Conservation (phyloP, 2,888 invertebrate species). For the Caenorhabditis doughertyi region DNA sequence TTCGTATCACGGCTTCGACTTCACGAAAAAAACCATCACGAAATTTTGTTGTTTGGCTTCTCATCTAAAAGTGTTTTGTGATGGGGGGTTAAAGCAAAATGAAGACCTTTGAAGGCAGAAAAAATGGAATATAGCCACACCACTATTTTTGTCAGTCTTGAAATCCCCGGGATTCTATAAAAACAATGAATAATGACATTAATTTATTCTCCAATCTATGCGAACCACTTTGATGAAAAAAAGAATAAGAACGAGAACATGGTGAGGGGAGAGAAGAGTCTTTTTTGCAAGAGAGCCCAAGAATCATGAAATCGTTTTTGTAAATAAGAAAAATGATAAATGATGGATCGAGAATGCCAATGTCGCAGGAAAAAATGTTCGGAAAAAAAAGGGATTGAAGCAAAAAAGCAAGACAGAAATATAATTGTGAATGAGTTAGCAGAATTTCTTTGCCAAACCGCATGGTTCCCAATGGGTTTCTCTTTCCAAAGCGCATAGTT, state of each 20-base stretch:
- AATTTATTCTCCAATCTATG: conserved; percentile 66
- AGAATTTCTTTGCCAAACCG: conserved; percentile 69
- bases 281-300: conserved; percentile 44
- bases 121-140: too few species aligned
- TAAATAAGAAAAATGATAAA: conserved; percentile 1
- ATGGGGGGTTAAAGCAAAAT: conserved; percentile 6
- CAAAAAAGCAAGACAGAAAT: background rate
- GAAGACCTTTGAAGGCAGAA: too few species aligned
- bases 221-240: conserved; percentile 54
- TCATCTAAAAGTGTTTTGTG: background rate
- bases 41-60: conserved; percentile 26
- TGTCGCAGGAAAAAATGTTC: conserved; percentile 1
- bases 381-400: background rate
- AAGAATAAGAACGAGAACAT: conserved; percentile 6
- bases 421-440: background rate
- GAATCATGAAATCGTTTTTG: conserved; percentile 8
- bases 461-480: conserved; percentile 74
- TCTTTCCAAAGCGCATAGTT: conserved; percentile 71
- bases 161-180: background rate
- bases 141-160: too few species aligned
- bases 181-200: conserved; percentile 57
- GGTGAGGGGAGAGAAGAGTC: conserved; percentile 2
- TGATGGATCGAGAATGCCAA: conserved; percentile 26
- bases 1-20: conserved; percentile 5
- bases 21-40: background rate